Evolutionary conservation across 2,113 vertebrate genomes (phyloP), one percentile per base, ranked within the genome.

Genomic region (Tauraco erythrolophus): DNA sequence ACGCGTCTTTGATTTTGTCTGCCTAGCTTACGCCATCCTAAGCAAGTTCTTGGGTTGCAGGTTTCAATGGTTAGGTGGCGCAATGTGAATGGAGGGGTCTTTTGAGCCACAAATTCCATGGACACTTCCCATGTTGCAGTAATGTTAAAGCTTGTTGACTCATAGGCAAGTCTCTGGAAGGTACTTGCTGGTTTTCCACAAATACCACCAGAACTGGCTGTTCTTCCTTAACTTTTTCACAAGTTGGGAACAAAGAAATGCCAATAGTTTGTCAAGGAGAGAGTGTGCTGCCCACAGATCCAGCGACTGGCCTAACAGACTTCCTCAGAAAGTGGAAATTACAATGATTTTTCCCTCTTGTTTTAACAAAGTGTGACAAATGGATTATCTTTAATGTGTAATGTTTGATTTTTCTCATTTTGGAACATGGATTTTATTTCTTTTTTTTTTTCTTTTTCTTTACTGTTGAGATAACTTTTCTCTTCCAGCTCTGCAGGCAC

Each of bases 91-190:
- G 31, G 25, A 88, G 14, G 48, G 3, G 0, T 48, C 92, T 98
- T 91, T 77, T 96, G 89, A 96, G 61, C 21, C 27, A 77, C 16
- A 23, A 69, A 91, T 96, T 91, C 72, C 22, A 75, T 10, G 46
- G 60, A 30, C 10, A 30, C 19, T 86, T 89, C 56, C n/a, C 41
- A 58, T 46, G 28, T 45, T 89, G 33, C 35, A 87, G 62, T 93
- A 92, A 88, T 94, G 88, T 94, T 88, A 78, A 94, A 71, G 23
- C 25, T 57, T 80, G 39, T 72, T 77, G 60, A 53, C 46, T 94
- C 71, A 43, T 10, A 80, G 53, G 14, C 43, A 94, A 12, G 46
- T 66, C n/a, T 91, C n/a, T 83, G 76, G 54, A 94, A 96, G 57
- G 10, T 37, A 78, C 83, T 83, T 83, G 31, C 54, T 54, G 70